Conservation (phyloP, 2,113 vertebrate species). For the Pipra filicauda region DNA sequence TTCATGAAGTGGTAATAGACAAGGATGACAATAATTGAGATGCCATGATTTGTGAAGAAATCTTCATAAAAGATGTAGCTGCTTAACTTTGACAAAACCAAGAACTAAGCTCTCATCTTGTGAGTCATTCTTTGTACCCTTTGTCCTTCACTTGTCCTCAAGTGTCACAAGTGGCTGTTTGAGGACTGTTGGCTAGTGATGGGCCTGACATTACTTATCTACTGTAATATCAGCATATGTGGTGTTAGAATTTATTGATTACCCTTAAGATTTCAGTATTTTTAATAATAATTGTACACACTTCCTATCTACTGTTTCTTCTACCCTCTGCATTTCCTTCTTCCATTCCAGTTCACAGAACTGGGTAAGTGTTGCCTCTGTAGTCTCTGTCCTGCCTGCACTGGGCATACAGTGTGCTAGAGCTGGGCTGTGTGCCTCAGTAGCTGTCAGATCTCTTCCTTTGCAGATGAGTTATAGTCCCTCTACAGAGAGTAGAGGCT, state of each 20-base stretch:
- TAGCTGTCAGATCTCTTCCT: neutral
- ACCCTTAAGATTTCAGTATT: neutral
- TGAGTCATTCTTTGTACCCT: neutral
- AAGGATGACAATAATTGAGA: neutral
- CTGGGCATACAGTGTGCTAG: neutral
- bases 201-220: neutral
- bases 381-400: neutral
- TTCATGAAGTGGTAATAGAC: neutral
- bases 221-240: neutral
- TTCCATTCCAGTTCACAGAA: neutral
- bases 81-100: neutral
- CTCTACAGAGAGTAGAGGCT: neutral
- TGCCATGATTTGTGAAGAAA: neutral
- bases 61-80: neutral
- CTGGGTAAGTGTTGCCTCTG: neutral
- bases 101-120: neutral
- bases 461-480: neutral
- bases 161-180: neutral
- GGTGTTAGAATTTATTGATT: neutral
- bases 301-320: neutral
- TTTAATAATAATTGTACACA: fast-evolving
- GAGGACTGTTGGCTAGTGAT: neutral
- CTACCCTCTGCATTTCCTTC: neutral
- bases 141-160: neutral
- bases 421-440: neutral